Evolutionary conservation across 2,113 vertebrate species (phyloP), one percentile per base, ranked within the genome.

Genomic region (Seriola aureovittata): DNA sequence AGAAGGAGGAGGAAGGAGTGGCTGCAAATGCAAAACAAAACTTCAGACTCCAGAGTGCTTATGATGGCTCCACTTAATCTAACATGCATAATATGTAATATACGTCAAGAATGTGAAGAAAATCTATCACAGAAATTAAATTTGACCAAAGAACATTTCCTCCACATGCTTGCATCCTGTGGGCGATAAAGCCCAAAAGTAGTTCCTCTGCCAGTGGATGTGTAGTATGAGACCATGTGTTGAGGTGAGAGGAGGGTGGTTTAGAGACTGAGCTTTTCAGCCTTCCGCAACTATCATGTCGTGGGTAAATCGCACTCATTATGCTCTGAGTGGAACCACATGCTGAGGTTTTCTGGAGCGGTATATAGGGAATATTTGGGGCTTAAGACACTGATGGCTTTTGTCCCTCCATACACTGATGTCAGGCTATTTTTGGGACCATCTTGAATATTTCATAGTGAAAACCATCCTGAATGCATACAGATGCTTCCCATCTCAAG

Each of bases 311-410:
- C 86, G 4, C 58, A 13, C 65, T 88, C 82, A 92, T 94, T 92
- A 93, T 54, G 8, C 74, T 52, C 70, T 91, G 87, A 96, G 87
- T 93, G 90, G 88, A 95, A 94, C 87, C 94, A 95, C 85, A 93
- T 95, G 94, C 71, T 83, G 64, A 77, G 59, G 46, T 64, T 78
- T 80, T 80, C 46, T 64, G 46, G 57, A 76, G 57, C 64, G 80
- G 69, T 71, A 63, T 54, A 50, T 52, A 77, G 72, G 40, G 75
- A 90, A 84, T 66, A 62, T 71, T 32, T 12, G 46, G 60, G 21
- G 36, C 9, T 70, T 59, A 58, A 74, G 48, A 21, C 55, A 77
- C 59, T 2, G 9, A 82, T 75, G 36, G 81, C 71, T 48, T 78
- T 36, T 29, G 70, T 79, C 42, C 66, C 38, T 65, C 68, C 57